Conservation (phyloP, 2,113 vertebrate species). For the Anoplopoma fimbria region DNA sequence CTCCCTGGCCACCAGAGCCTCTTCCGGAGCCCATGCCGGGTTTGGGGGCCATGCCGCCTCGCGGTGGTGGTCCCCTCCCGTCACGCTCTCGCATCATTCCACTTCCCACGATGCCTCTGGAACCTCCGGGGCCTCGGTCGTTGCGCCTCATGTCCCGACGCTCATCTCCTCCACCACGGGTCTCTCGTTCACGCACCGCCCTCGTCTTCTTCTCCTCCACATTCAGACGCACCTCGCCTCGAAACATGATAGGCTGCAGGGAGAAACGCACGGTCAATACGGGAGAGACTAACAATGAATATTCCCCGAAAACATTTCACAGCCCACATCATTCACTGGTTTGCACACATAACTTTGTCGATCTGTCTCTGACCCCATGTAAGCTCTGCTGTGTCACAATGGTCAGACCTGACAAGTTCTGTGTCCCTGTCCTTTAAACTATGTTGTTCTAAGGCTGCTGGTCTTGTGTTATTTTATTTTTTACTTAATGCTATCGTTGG, state of each 20-base stretch:
- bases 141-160: conserved; percentile 93
- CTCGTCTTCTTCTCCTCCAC: conserved; percentile 99
- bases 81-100: conserved; percentile 96
- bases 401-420: neutral
- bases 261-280: conserved; percentile 32
- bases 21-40: conserved; percentile 89
- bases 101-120: conserved; percentile 90
- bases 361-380: neutral
- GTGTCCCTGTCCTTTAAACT: neutral
- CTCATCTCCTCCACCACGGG: conserved; percentile 85
- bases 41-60: conserved; percentile 92
- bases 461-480: neutral
- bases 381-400: neutral
- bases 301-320: conserved; percentile 2
- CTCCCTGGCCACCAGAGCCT: conserved; percentile 87
- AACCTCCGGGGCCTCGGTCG: conserved; percentile 91
- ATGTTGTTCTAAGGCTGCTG: neutral
- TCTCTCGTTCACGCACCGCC: conserved; percentile 93
- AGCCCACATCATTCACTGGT: conserved; percentile 56
- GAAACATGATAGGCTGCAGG: conserved; percentile 96
- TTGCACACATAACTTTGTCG: conserved; percentile 21
- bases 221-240: conserved; percentile 96
- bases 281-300: neutral
- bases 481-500: neutral
- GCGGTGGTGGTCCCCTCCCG: conserved; percentile 90